Conservation (phyloP, 2,797 vertebrate genomes). For the Phrynocephalus vlangalii region DNA sequence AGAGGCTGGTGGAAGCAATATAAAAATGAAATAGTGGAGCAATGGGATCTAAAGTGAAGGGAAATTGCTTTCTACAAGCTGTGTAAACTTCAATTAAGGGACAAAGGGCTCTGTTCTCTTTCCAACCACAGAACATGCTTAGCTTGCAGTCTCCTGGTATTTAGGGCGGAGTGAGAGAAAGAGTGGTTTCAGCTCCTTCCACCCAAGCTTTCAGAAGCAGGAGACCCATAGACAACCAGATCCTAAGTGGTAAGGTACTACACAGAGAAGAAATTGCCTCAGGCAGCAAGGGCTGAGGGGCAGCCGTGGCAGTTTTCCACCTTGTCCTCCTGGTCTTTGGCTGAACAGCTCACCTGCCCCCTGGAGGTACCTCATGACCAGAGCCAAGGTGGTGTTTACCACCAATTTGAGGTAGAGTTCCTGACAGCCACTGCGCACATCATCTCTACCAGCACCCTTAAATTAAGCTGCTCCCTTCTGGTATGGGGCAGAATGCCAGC, state of each 20-base stretch:
- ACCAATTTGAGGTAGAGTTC: too few relatives aligned
- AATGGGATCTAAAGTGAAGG: conserved; percentile 66
- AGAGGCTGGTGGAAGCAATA: conserved; percentile 32
- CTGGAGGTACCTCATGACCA: too few relatives aligned
- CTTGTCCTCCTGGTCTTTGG: neutral
- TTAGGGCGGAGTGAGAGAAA: neutral
- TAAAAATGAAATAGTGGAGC: conserved; percentile 56
- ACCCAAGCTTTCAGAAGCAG: conserved; percentile 39
- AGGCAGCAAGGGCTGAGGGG: neutral
- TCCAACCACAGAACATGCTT: conserved; percentile 20
- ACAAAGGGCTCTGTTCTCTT: conserved; percentile 73
- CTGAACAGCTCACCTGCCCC: too few relatives aligned
- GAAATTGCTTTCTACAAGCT: conserved; percentile 71
- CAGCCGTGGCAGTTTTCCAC: neutral
- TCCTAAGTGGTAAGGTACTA: neutral
- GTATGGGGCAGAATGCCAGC: too few relatives aligned
- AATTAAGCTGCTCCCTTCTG: too few relatives aligned
- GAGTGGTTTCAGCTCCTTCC: neutral
- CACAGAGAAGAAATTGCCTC: neutral
- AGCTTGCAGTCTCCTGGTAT: conserved; percentile 11
- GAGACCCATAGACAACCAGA: neutral
- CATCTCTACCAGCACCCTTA: too few relatives aligned
- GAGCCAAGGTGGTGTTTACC: too few relatives aligned
- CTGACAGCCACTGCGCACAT: too few relatives aligned
- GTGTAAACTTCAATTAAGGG: conserved; percentile 77